These are phyloP conservation scores for Rhopalosiphum nymphaeae DNA, from an alignment of 2,888 invertebrate species.

Conservation along the genomic window DNA sequence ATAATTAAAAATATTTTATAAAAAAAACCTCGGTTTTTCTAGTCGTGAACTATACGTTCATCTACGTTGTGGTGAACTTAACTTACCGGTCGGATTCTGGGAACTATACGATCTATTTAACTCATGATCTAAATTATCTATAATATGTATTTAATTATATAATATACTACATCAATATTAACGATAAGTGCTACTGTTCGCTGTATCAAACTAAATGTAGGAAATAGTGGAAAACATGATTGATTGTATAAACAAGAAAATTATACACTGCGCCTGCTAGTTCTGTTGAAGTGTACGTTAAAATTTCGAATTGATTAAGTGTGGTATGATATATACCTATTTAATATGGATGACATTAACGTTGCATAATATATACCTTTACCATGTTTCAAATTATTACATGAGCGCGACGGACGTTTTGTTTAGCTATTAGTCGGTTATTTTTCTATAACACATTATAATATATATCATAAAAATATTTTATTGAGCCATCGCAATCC, in stretches of 20 bases:
- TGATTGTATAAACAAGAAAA: not conserved
- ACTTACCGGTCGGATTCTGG: not conserved
- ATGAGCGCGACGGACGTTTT: not conserved
- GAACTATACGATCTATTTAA: not conserved
- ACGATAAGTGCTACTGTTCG: not conserved
- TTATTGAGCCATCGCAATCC: slow-evolving; percentile 39
- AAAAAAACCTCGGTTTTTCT: not conserved
- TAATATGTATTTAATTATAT: not conserved
- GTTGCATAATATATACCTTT: not conserved
- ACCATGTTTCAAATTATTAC: not conserved
- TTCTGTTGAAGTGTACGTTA: not conserved
- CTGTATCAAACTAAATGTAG: not conserved
- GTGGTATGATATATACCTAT: not conserved
- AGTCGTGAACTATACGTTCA: not conserved
- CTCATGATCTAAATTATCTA: too few species aligned
- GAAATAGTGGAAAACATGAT: not conserved
- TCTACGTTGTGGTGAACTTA: not conserved
- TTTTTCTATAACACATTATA: not conserved
- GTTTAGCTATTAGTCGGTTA: not conserved
- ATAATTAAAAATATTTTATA: not conserved
- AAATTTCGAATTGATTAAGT: not conserved
- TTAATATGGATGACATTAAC: not conserved
- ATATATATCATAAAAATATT: not conserved
- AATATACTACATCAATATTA: not conserved
- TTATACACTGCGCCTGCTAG: not conserved